Conservation (phyloP, 1,140 invertebrate species). For the Andricus grossulariae region DNA sequence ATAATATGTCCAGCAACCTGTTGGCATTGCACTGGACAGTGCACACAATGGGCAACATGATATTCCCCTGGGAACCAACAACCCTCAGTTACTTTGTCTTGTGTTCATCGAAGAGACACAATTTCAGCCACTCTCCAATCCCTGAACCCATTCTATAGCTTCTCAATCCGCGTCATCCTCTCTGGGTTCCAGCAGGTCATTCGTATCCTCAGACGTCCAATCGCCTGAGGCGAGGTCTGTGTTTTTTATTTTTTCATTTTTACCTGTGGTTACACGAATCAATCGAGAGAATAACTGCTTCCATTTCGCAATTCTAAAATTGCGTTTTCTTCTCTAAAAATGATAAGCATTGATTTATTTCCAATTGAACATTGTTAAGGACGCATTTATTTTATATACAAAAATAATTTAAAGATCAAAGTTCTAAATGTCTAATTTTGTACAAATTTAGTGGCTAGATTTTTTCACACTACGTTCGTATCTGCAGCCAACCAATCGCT, state of each 20-base stretch:
- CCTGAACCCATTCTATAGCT: neutral
- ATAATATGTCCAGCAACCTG: conserved; percentile 13
- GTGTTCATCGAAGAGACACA: conserved; percentile 20
- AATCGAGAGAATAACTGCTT: no score
- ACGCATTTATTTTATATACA: no score
- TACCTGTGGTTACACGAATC: neutral
- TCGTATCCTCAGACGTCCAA: neutral
- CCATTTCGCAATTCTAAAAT: no score
- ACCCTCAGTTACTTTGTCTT: conserved; percentile 22
- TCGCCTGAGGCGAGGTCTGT: neutral
- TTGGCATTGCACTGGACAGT: conserved; percentile 9
- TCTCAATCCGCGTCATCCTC: neutral
- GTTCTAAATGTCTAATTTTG: no score
- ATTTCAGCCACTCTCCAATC: neutral
- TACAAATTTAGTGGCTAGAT: no score
- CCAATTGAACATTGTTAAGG: no score
- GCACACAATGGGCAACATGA: conserved; percentile 7
- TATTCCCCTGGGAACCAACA: conserved; percentile 23
- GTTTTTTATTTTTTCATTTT: neutral
- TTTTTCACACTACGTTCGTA: no score
- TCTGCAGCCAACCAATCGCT: neutral
- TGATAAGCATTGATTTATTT: no score
- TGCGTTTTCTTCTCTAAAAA: no score
- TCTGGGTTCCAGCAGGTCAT: neutral
- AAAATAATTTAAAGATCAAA: no score